Conservation (phyloP, 2,797 vertebrate species). For the Alauda arvensis region DNA sequence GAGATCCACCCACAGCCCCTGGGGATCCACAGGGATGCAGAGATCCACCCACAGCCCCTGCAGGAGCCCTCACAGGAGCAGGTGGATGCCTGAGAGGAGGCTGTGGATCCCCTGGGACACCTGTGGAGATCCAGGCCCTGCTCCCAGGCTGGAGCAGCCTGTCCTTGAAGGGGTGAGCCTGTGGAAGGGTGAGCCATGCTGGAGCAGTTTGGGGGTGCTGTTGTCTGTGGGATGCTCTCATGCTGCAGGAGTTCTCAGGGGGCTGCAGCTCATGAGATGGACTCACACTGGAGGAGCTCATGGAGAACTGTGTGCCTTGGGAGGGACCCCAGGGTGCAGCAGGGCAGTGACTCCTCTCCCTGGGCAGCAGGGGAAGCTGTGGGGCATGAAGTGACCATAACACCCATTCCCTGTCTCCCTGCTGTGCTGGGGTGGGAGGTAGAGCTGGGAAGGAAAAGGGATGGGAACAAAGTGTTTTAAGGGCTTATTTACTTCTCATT, state of each 20-base stretch:
- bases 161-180: not conserved
- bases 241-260: not conserved
- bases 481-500: not conserved
- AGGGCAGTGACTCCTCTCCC: not conserved
- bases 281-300: not conserved
- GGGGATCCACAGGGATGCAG: not conserved
- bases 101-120: not conserved
- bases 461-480: not conserved
- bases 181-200: not conserved
- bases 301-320: not conserved
- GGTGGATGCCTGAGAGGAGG: not conserved
- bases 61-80: not conserved
- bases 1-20: not conserved
- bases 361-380: not conserved
- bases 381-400: rapidly evolving
- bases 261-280: not conserved
- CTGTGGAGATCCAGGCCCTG: not conserved
- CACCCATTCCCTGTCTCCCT: not conserved
- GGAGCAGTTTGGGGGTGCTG: not conserved
- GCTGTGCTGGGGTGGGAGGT: not conserved
- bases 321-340: not conserved
- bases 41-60: not conserved
- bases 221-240: rapidly evolving
- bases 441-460: not conserved
- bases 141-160: not conserved